These are phyloP conservation scores for Buceros bicornis DNA, from an alignment of 2,797 vertebrate genomes.

Conservation along the genomic window DNA sequence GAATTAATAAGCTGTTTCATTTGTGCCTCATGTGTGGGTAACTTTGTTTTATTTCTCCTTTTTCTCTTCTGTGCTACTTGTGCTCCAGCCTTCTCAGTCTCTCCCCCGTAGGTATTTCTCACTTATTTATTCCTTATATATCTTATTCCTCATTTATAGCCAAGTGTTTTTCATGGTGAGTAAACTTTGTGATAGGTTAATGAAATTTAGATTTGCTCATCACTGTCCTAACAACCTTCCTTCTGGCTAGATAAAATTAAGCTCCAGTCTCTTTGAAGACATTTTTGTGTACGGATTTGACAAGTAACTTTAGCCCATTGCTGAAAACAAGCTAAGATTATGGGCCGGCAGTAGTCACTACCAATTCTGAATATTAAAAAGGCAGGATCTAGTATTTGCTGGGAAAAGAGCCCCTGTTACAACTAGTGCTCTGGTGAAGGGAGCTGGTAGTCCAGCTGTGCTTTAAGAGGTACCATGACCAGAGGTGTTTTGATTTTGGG, in stretches of 20 bases:
- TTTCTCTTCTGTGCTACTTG: conserved; percentile 9
- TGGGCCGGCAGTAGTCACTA: not conserved
- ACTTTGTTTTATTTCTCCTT: conserved; percentile 19
- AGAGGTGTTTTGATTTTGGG: not conserved
- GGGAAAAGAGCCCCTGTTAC: not conserved
- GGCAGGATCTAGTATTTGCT: not conserved
- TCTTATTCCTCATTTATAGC: conserved; percentile 36
- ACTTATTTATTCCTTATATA: conserved; percentile 44
- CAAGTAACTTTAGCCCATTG: conserved; percentile 38
- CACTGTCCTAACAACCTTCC: conserved; percentile 60
- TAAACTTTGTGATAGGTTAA: conserved; percentile 64
- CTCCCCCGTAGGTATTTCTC: not conserved
- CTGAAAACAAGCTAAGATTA: conserved; percentile 51
- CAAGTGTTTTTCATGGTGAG: conserved; percentile 36
- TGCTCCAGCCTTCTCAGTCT: conserved; percentile 16
- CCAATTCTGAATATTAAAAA: conserved; percentile 26
- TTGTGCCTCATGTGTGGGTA: not conserved
- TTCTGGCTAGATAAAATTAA: conserved; percentile 66
- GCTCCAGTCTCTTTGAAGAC: conserved; percentile 41
- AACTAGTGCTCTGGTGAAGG: not conserved
- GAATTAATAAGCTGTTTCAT: not conserved
- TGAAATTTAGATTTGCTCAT: conserved; percentile 56
- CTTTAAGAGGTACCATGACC: not conserved
- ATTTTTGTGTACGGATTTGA: conserved; percentile 42
- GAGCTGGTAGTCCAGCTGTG: not conserved